Evolutionary conservation across 2,113 vertebrate genomes (phyloP), one percentile per base, ranked within the genome.

Genomic region (Thinocorus orbignyianus): DNA sequence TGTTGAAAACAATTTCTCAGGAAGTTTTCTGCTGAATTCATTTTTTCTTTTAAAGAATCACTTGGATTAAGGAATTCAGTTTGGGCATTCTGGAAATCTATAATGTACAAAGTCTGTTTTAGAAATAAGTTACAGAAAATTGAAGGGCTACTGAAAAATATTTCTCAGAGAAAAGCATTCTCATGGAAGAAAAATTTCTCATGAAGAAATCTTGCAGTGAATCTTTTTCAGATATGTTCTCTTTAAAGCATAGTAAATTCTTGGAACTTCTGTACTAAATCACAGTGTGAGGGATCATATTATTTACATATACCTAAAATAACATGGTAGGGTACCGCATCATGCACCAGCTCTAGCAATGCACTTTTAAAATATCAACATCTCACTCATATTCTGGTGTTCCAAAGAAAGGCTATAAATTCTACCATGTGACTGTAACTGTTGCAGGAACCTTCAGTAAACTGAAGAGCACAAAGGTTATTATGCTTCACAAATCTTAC

Each of bases 221-320:
- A 60, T 74, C 11, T 65, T 86, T 58, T 51, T 11, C 33, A 71
- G 42, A 37, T 44, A 51, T 28, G 37, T 90, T 89, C 26, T 82
- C 37, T 57, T 57, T 62, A 92, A 90, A 90, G 25, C 7, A 48
- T 24, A 52, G 18, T 24, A 83, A 80, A 49, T 41, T 18, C 39
- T 79, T 66, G 13, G 26, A 65, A 89, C 11, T 46, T 24, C 26
- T 69, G 39, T 49, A 60, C 19, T 65, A 46, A 76, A 22, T 54
- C 13, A 44, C 14, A 16, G 2, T 55, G 18, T 61, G 55, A 74
- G 13, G 8, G 46, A 25, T 48, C 1, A 0, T 15, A 18, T 30
- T 73, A 24, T 51, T 55, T 69, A 70, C 23, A 82, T 39, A 61
- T 18, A 31, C 10, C 33, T 71, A 25, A 79, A 83, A 65, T 49